A percentile compares a stretch with the other conserved stretches of the same genome.
Conservation (phyloP, 2,113 vertebrate species). For the Nanorana parkeri region DNA sequence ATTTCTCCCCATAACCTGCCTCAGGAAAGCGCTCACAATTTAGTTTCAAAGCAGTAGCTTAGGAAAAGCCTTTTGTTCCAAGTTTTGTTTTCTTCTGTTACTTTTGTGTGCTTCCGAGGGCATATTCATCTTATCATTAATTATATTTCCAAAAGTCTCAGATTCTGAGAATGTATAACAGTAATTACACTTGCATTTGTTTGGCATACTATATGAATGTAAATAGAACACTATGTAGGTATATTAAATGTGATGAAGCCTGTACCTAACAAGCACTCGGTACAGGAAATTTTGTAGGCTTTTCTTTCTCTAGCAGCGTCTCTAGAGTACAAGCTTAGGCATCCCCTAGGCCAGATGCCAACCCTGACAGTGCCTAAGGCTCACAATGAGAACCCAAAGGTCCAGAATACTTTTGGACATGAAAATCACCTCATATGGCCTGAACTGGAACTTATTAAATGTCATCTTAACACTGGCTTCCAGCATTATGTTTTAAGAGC, state of each 20-base stretch:
- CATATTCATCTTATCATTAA: background rate
- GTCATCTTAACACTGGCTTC: slow-evolving; percentile 19
- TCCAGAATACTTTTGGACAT: slow-evolving; percentile 53
- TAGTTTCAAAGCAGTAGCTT: slow-evolving; percentile 20
- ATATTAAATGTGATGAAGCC: slow-evolving; percentile 24
- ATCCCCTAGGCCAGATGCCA: slow-evolving; percentile 54
- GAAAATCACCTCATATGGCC: slow-evolving; percentile 41
- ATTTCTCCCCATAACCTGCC: slow-evolving; percentile 45
- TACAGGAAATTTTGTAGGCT: slow-evolving; percentile 4
- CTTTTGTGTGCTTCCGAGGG: background rate
- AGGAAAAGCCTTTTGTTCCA: slow-evolving; percentile 20
- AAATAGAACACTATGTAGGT: background rate
- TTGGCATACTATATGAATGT: background rate
- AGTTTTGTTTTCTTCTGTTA: background rate
- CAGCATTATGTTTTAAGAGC: slow-evolving; percentile 13
- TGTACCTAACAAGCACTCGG: background rate
- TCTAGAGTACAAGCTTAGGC: slow-evolving; percentile 48
- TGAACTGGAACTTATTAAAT: slow-evolving; percentile 39
- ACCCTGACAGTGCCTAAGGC: slow-evolving; percentile 54
- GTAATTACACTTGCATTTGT: background rate
- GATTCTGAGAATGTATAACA: slow-evolving; percentile 1
- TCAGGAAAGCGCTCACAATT: slow-evolving; percentile 31
- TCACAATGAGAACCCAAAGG: slow-evolving; percentile 51
- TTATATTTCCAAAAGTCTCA: background rate
- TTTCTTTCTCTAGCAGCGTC: slow-evolving; percentile 18